A percentile compares a stretch with the other conserved stretches of the same genome.
phyloP scores from a whole-genome alignment of 23 tunicate species.

The Clavelina lepadiformis region DNA sequence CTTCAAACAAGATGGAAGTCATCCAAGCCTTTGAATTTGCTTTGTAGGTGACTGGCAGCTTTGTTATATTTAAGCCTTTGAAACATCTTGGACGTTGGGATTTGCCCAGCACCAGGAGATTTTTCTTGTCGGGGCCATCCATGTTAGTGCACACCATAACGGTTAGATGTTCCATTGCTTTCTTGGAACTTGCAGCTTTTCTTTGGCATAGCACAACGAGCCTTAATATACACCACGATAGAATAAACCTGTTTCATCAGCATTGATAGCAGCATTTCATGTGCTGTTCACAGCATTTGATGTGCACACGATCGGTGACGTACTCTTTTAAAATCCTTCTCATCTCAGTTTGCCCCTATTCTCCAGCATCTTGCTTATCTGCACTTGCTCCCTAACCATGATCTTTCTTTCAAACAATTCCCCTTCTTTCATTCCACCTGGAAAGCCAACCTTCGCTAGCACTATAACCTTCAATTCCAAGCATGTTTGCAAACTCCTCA shows the following conservation, averaged over 20 bases:
- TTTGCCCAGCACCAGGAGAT: not conserved
- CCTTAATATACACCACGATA: constrained; percentile 1
- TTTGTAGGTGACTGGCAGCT: not conserved
- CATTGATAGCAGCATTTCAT: no score
- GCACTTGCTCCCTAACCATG: no score
- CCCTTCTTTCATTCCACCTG: no score
- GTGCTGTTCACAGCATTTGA: no score
- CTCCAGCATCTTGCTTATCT: no score
- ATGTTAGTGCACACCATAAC: constrained; percentile 6
- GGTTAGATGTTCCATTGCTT: constrained; percentile 9
- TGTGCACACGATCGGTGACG: not conserved
- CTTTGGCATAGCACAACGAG: not conserved
- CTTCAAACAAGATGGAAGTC: constrained; percentile 6
- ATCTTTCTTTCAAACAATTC: no score
- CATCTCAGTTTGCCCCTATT: no score
- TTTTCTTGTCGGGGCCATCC: not conserved
- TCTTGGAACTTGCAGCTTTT: constrained; percentile 4
- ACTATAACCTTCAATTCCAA: no score
- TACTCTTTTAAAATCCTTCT: constrained; percentile 3
- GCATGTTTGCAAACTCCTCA: no score
- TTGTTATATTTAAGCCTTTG: not conserved
- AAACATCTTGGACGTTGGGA: not conserved
- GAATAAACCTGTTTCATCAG: constrained; percentile 10
- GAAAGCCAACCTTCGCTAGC: no score
- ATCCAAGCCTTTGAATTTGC: constrained; percentile 18